Percentiles rank a stretch among this genome's conserved stretches.
Evolutionary conservation across 2,113 vertebrate species (phyloP).

Genomic region (Hippoglossus stenolepis): DNA sequence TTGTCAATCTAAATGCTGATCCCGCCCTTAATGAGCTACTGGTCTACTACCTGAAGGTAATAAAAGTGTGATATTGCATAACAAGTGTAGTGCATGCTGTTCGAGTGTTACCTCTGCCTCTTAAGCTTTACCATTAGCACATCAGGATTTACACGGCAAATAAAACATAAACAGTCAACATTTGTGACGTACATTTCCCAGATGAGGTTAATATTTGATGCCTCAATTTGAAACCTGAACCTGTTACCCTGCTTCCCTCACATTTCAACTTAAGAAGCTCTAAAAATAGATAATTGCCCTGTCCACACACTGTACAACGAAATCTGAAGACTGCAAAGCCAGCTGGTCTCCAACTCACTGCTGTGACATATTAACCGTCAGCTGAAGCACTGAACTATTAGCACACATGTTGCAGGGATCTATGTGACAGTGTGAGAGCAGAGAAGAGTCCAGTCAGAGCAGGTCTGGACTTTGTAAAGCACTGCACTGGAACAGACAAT

Average conservation of each 20-base stretch:
- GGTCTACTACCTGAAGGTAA: conserved; percentile 98
- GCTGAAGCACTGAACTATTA: background rate
- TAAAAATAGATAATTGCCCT: background rate
- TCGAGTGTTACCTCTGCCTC: background rate
- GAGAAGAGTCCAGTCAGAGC: conserved; percentile 30
- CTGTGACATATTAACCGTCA: background rate
- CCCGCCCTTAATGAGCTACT: conserved; percentile 97
- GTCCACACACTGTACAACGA: background rate
- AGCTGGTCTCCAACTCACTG: background rate
- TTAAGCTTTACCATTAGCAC: background rate
- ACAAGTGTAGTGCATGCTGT: background rate
- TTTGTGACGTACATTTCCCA: too few relatives aligned
- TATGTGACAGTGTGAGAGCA: conserved; percentile 14
- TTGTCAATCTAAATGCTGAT: conserved; percentile 98
- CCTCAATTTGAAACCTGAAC: too few relatives aligned
- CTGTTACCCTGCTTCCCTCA: too few relatives aligned
- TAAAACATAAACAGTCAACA: background rate
- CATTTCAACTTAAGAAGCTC: background rate
- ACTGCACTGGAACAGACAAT: conserved; percentile 8
- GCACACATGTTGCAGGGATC: conserved; percentile 16
- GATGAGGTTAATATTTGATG: too few relatives aligned
- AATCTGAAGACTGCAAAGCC: background rate
- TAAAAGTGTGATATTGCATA: background rate
- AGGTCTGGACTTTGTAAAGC: conserved; percentile 23
- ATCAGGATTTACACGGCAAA: background rate